These are phyloP conservation scores for Muntiacus reevesi DNA, from an alignment of 2,113 vertebrate species.

Conservation along the genomic window DNA sequence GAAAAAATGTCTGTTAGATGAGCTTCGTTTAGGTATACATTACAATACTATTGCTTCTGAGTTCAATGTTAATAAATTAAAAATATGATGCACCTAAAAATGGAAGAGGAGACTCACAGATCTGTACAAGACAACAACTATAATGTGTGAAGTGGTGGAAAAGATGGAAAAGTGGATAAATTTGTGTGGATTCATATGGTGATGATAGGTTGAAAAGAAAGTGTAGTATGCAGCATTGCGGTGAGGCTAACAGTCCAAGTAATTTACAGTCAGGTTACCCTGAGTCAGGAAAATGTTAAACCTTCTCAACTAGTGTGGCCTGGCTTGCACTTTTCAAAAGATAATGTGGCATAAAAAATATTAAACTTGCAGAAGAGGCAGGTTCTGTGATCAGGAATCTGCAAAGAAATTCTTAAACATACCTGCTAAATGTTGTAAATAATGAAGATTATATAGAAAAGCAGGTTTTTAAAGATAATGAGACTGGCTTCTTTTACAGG, in stretches of 20 bases:
- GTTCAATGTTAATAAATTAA: background rate
- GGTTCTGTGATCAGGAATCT: background rate
- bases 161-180: background rate
- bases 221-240: background rate
- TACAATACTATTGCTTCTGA: background rate
- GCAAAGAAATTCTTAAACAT: background rate
- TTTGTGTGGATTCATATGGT: background rate
- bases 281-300: background rate
- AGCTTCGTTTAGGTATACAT: background rate
- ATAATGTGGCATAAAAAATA: background rate
- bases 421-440: background rate
- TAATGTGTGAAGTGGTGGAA: background rate
- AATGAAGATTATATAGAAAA: background rate
- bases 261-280: background rate
- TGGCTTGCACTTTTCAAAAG: background rate
- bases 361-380: background rate
- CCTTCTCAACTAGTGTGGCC: background rate
- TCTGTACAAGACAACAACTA: background rate
- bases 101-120: background rate
- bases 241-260: background rate
- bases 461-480: background rate
- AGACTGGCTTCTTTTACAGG: background rate
- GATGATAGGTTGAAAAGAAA: background rate
- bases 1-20: background rate
- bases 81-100: background rate